Percentiles rank a stretch among this genome's conserved stretches.
phyloP scores from a whole-genome alignment of 2,113 vertebrate species.

The Serilophus lunatus region DNA sequence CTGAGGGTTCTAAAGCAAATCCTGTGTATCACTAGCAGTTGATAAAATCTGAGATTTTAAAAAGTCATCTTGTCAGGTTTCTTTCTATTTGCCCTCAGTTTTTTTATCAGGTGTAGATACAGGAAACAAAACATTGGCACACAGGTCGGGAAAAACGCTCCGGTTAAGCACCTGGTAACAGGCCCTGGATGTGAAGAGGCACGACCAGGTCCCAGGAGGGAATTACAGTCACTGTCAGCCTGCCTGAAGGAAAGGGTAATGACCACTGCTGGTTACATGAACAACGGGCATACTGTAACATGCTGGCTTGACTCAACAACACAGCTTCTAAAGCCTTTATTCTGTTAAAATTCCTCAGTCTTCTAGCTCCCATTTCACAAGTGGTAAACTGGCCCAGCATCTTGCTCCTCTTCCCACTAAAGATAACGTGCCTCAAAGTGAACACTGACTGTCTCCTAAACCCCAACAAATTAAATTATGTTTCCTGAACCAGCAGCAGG shows the following conservation, averaged over 20 bases:
- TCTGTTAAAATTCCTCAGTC: not conserved
- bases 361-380: not conserved
- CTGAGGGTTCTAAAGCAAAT: not conserved
- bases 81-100: not conserved
- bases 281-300: not conserved
- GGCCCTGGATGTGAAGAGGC: not conserved
- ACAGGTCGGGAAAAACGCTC: not conserved
- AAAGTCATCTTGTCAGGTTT: not conserved
- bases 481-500: not conserved
- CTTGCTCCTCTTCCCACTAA: not conserved
- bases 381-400: not conserved
- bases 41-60: not conserved
- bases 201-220: not conserved
- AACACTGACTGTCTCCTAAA: not conserved
- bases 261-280: not conserved
- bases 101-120: not conserved
- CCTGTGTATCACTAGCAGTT: not conserved
- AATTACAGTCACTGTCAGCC: not conserved
- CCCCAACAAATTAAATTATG: not conserved
- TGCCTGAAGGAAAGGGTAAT: not conserved
- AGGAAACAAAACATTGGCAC: not conserved
- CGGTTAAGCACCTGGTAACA: not conserved
- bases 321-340: not conserved
- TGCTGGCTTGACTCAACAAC: not conserved
- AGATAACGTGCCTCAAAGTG: not conserved